These are phyloP conservation scores for Chaetodon trifascialis DNA, from an alignment of 2,113 vertebrate genomes.

Conservation along the genomic window DNA sequence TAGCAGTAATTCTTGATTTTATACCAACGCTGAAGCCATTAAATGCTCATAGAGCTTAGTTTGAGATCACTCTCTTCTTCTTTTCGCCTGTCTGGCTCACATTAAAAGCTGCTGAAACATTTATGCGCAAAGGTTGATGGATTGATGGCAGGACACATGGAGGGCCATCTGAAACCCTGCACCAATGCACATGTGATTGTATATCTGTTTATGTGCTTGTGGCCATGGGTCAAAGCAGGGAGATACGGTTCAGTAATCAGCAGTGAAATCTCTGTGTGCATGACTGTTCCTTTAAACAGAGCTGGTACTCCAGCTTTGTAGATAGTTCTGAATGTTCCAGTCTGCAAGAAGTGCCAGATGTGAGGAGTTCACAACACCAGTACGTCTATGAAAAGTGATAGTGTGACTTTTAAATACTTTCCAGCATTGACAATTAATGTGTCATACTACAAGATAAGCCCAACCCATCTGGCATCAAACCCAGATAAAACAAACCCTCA, in stretches of 20 bases:
- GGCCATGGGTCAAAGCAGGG: slow-evolving; percentile 46
- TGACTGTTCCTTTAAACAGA: slow-evolving; percentile 12
- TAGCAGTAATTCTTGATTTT: slow-evolving; percentile 22
- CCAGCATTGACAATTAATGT: background rate
- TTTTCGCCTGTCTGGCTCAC: slow-evolving; percentile 38
- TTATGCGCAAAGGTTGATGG: slow-evolving; percentile 45
- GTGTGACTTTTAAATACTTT: slow-evolving; percentile 21
- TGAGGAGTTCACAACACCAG: slow-evolving; percentile 23
- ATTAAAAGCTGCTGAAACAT: slow-evolving; percentile 50
- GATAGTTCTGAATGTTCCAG: slow-evolving; percentile 24
- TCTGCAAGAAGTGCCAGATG: slow-evolving; percentile 39
- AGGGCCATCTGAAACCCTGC: slow-evolving; percentile 38
- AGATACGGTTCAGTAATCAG: slow-evolving; percentile 58
- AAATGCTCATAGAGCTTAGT: slow-evolving; percentile 26
- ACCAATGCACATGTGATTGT: slow-evolving; percentile 35
- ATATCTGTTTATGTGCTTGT: slow-evolving; percentile 50
- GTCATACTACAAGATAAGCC: background rate
- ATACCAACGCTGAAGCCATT: slow-evolving; percentile 20
- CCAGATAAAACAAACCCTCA: slow-evolving; percentile 37
- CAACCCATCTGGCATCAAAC: slow-evolving; percentile 26
- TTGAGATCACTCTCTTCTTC: background rate
- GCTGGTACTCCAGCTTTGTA: slow-evolving; percentile 4
- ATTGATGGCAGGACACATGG: slow-evolving; percentile 44
- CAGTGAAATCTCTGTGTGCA: slow-evolving; percentile 20
- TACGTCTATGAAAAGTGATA: slow-evolving; percentile 7